Conservation (phyloP, 2,888 invertebrate species). For the Acronicta aceris region DNA sequence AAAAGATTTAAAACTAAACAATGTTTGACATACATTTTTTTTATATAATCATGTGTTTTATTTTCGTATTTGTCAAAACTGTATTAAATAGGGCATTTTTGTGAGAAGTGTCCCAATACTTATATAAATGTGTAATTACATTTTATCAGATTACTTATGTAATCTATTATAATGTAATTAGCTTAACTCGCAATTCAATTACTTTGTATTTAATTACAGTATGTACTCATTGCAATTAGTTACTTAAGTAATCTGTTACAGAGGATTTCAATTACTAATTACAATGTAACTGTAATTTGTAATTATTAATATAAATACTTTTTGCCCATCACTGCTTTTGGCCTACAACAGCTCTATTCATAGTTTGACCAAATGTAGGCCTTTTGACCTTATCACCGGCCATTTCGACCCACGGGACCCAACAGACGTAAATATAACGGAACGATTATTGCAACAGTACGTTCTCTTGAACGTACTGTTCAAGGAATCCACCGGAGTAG, state of each 20-base stretch:
- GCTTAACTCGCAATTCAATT: slow-evolving; percentile 17
- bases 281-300: too few species aligned
- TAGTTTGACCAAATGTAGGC: too few species aligned
- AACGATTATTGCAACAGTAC: too few species aligned
- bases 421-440: too few species aligned
- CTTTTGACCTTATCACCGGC: too few species aligned
- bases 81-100: slow-evolving; percentile 2
- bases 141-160: slow-evolving; percentile 11
- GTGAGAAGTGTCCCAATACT: slow-evolving; percentile 1
- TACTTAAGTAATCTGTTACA: slow-evolving; percentile 16
- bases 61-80: slow-evolving; percentile 5
- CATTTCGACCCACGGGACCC: too few species aligned
- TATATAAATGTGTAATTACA: slow-evolving; percentile 7
- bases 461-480: too few species aligned
- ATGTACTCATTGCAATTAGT: slow-evolving; percentile 18
- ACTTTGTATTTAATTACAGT: slow-evolving; percentile 20
- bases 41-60: slow-evolving; percentile 8
- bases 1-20: slow-evolving; percentile 14
- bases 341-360: too few species aligned
- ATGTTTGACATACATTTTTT: slow-evolving; percentile 10
- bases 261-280: slow-evolving; percentile 13
- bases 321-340: slow-evolving; percentile 19
- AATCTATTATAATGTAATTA: slow-evolving; percentile 7
- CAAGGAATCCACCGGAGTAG: too few species aligned
- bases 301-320: slow-evolving; percentile 11